Base-by-base conservation (phyloP, 2,797 vertebrate species). In the Antennarius maculatus region DNA sequence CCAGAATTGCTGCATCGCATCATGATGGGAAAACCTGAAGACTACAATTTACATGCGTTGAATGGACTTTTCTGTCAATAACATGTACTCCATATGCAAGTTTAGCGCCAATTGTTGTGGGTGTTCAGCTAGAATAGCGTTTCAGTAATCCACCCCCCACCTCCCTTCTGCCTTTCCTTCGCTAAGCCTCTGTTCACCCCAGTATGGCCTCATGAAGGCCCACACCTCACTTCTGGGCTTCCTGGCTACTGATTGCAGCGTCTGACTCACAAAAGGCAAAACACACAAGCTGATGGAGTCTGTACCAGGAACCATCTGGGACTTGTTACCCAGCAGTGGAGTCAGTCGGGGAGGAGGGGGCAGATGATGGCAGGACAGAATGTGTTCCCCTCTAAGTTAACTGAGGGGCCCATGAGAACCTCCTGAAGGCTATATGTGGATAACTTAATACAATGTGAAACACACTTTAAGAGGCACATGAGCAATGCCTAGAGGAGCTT, bases 271-370 rank as follows among this genome's bases (percentile, higher is more conserved):
- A 91, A 88, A 91, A 92, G 89, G 86, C 78, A 78, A 71, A 86
- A 86, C 41, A 86, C 41, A 87, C 80, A 85, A 83, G 83, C 67
- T 69, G 75, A 85, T 88, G 75, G 84, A 89, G 85, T 89, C 74
- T 73, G 86, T 89, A 92, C 88, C 90, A 91, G 90, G 91, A 92
- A 91, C 88, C 90, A 92, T 93, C 83, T 93, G 91, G 80, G 62
- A 89, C 81, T 89, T 75, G 84, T 92, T 93, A 91, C 85, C 70
- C 66, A 69, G 79, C 81, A 71, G 69, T 69, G 69, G 65, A 79
- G 77, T 72, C 66, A 34, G 57, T 5, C 60, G 74, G 59, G 65
- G 79, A 55, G 52, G 66, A 52, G 81, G 86, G 71, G 55, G 51
- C 58, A 61, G 55, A 72, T 61, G 72, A 81, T 63, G 76, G 75